phyloP scores from a whole-genome alignment of 2,113 vertebrate genomes.

The Lampris megalopsis region DNA sequence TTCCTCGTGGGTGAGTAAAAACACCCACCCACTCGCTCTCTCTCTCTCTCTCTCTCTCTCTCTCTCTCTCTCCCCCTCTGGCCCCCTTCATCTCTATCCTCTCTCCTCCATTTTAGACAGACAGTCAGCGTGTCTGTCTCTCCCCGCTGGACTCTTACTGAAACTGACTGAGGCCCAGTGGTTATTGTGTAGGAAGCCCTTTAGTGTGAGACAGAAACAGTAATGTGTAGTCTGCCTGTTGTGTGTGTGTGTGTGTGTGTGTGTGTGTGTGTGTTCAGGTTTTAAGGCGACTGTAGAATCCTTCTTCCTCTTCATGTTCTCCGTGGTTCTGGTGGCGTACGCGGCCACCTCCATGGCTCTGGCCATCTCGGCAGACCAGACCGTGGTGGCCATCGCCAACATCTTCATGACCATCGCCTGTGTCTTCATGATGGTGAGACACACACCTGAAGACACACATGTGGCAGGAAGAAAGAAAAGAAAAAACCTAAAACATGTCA shows the following conservation, averaged over 20 bases:
- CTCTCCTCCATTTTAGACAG: no score
- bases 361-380: constrained; percentile 91
- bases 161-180: no score
- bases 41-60: no score
- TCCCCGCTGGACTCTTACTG: no score
- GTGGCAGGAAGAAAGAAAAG: neutral
- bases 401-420: constrained; percentile 89
- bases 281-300: constrained; percentile 80
- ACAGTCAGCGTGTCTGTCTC: no score
- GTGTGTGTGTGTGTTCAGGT: constrained; percentile 76
- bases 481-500: no score
- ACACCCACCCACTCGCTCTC: neutral
- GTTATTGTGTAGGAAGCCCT: no score
- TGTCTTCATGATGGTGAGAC: constrained; percentile 94
- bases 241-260: constrained; percentile 5
- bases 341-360: constrained; percentile 89
- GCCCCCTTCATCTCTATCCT: no score
- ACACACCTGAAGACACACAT: neutral
- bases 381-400: constrained; percentile 88
- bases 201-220: no score
- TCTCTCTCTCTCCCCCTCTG: no score
- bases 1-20: constrained; percentile 90
- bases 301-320: constrained; percentile 91
- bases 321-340: constrained; percentile 87
- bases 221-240: neutral